phyloP scores from a whole-genome alignment of 2,113 vertebrate genomes.

The Zosterops hypoxanthus region DNA sequence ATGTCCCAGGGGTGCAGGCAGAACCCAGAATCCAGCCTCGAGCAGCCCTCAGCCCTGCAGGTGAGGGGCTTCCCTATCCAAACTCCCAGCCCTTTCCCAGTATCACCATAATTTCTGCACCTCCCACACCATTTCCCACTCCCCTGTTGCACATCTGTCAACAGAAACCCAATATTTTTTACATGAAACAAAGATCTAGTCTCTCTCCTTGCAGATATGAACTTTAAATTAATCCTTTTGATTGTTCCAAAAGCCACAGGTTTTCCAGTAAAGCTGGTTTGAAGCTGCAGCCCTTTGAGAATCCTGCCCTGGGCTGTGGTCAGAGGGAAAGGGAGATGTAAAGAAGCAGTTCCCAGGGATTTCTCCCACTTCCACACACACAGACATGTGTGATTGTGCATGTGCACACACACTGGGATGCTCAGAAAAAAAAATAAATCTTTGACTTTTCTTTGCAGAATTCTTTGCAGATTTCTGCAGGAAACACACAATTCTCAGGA shows the following conservation, averaged over 20 bases:
- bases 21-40: background rate
- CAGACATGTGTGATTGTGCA: accelerated
- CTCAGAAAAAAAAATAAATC: background rate
- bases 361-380: background rate
- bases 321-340: background rate
- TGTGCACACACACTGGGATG: too few species aligned
- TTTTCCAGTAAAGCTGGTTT: background rate
- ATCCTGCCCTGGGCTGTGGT: background rate
- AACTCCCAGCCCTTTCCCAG: background rate
- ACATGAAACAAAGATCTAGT: accelerated
- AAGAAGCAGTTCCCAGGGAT: background rate
- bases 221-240: accelerated
- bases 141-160: accelerated
- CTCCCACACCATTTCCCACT: background rate
- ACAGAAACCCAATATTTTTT: accelerated
- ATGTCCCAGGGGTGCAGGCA: background rate
- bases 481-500: background rate
- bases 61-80: background rate
- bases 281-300: background rate
- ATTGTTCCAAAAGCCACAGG: background rate
- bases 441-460: background rate
- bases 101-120: background rate
- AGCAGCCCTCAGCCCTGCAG: background rate
- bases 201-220: background rate
- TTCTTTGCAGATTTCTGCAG: background rate